A percentile compares a stretch with the other conserved stretches of the same genome.
Conservation (phyloP, 2,113 vertebrate species). For the Thryonomys swinderianus region DNA sequence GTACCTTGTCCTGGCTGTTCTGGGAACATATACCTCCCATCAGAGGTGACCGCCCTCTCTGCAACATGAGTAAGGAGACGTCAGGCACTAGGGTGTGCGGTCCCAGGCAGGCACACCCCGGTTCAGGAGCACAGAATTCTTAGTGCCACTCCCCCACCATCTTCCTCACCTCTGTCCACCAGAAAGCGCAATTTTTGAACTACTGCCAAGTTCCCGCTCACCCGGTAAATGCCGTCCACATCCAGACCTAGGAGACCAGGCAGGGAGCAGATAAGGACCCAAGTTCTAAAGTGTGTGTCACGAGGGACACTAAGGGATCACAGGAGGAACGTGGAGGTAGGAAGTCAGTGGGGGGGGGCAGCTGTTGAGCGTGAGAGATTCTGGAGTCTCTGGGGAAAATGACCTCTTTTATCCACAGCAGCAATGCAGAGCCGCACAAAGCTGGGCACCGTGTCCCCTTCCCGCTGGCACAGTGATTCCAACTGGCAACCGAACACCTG, state of each 20-base stretch:
- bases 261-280: background rate
- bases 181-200: constrained; percentile 96
- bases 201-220: constrained; percentile 93
- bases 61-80: constrained; percentile 78
- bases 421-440: constrained; percentile 93
- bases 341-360: background rate
- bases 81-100: background rate
- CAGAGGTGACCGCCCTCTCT: constrained; percentile 95
- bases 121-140: background rate
- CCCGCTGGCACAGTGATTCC: constrained; percentile 93
- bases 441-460: constrained; percentile 90
- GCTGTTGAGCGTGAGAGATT: background rate
- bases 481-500: constrained; percentile 95
- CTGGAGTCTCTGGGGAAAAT: background rate
- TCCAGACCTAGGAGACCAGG: constrained; percentile 88
- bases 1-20: constrained; percentile 93
- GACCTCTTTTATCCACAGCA: constrained; percentile 93
- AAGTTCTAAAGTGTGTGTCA: background rate
- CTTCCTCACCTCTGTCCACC: constrained; percentile 93
- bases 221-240: constrained; percentile 95
- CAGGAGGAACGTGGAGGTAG: background rate
- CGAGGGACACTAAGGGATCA: background rate
- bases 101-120: background rate
- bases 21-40: constrained; percentile 94
- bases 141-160: background rate